These are phyloP conservation scores for Gryllus longicercus DNA, from an alignment of 2,888 invertebrate species.

Conservation along the genomic window DNA sequence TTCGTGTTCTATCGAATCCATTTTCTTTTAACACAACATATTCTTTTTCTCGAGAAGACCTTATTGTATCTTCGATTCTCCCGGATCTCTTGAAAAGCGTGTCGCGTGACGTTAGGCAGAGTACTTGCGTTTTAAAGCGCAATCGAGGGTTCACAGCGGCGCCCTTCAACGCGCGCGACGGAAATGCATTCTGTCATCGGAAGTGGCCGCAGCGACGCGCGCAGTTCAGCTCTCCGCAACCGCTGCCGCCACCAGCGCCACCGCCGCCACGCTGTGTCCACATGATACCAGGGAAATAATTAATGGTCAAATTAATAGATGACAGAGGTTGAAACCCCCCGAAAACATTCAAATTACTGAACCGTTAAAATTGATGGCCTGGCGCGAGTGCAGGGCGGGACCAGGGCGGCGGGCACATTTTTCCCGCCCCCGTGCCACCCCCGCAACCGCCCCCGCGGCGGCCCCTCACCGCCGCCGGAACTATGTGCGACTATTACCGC, in stretches of 20 bases:
- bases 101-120: no score
- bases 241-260: background rate
- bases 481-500: constrained; percentile 4
- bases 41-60: no score
- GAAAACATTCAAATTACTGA: constrained; percentile 17
- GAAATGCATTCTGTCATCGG: background rate
- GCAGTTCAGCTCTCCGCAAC: background rate
- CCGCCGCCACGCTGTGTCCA: constrained; percentile 6
- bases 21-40: no score
- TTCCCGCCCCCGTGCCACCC: background rate
- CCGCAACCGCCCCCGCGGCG: background rate
- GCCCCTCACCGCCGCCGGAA: background rate
- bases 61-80: no score
- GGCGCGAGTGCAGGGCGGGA: background rate
- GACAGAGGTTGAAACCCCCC: constrained; percentile 11
- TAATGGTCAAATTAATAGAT: constrained; percentile 17
- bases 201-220: background rate
- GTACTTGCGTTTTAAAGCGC: no score
- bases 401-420: constrained; percentile 17
- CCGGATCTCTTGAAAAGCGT: no score
- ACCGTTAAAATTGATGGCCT: constrained; percentile 17
- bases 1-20: no score
- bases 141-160: background rate
- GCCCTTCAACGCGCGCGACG: background rate
- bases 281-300: constrained; percentile 17